Conservation (phyloP, 1,140 invertebrate genomes). For the Xylocopa sonorina region DNA sequence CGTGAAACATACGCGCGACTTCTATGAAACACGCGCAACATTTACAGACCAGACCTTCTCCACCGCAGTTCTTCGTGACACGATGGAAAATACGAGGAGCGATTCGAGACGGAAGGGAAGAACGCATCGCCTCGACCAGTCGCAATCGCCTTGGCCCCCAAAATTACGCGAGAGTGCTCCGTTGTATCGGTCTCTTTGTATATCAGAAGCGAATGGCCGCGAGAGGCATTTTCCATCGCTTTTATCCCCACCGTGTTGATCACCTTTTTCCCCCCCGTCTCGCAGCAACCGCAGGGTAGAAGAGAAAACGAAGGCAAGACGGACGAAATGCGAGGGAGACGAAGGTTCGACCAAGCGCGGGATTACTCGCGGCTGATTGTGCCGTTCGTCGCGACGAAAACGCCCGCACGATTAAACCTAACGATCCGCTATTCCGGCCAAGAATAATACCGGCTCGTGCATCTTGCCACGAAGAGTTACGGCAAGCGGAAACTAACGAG, state of each 20-base stretch:
- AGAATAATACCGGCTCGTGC: constrained; percentile 42
- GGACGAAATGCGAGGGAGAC: background rate
- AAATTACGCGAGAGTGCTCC: constrained; percentile 40
- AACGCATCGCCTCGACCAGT: constrained; percentile 4
- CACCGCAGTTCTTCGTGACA: background rate
- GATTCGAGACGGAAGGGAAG: too few relatives aligned
- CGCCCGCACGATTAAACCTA: constrained; percentile 46
- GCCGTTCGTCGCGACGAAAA: constrained; percentile 36
- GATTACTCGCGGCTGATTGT: constrained; percentile 48
- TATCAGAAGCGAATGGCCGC: constrained; percentile 28
- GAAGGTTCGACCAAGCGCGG: background rate
- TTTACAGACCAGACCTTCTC: background rate
- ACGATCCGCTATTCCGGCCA: constrained; percentile 45
- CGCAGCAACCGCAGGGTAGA: too few relatives aligned
- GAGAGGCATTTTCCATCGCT: constrained; percentile 17
- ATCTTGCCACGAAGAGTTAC: constrained; percentile 38
- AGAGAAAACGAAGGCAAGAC: background rate
- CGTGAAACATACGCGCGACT: too few relatives aligned
- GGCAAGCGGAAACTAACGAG: constrained; percentile 43
- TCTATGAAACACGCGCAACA: too few relatives aligned
- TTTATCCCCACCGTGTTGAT: constrained; percentile 29
- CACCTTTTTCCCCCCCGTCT: constrained; percentile 15
- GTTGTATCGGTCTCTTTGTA: constrained; percentile 40
- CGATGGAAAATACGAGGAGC: background rate
- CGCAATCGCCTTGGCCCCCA: constrained; percentile 9